phyloP scores from a whole-genome alignment of 1,140 invertebrate species.

The Euschistus heros region DNA sequence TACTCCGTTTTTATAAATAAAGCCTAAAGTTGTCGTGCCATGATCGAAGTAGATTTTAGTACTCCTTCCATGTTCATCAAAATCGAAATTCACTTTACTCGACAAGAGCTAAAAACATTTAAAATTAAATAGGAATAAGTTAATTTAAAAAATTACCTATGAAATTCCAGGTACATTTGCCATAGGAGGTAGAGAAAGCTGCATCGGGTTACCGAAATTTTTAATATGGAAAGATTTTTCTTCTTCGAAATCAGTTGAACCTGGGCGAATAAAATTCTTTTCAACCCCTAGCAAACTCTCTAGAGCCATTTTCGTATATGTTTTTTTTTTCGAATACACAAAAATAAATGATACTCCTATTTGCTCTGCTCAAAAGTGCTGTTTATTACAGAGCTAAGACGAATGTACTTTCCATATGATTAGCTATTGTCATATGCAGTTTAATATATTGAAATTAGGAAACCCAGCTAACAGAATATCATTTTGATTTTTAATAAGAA shows the following conservation, averaged over 20 bases:
- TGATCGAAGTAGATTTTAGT: slow-evolving; percentile 90
- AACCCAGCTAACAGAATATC: no score
- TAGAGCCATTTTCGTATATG: slow-evolving; percentile 2
- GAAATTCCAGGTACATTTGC: slow-evolving; percentile 20
- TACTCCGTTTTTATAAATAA: slow-evolving; percentile 90
- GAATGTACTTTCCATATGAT: no score
- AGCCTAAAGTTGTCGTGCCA: slow-evolving; percentile 96
- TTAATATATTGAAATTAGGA: no score
- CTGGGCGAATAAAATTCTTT: neutral
- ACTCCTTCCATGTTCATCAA: slow-evolving; percentile 52
- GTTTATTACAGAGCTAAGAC: no score
- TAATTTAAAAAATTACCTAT: neutral
- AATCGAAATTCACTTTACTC: slow-evolving; percentile 18
- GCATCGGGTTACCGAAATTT: slow-evolving; percentile 10
- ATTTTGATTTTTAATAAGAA: no score
- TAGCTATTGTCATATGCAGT: no score
- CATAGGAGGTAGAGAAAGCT: slow-evolving; percentile 27
- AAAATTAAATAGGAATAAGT: neutral
- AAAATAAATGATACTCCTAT: no score
- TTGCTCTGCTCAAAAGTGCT: no score
- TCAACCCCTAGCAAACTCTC: slow-evolving; percentile 6
- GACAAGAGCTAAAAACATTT: slow-evolving; percentile 25
- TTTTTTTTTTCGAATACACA: no score
- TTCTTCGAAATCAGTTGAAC: slow-evolving; percentile 4
- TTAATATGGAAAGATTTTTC: neutral